A percentile compares a stretch with the other conserved stretches of the same genome.
Conservation (phyloP, 1,140 invertebrate species). For the Phymastichus coffea region DNA sequence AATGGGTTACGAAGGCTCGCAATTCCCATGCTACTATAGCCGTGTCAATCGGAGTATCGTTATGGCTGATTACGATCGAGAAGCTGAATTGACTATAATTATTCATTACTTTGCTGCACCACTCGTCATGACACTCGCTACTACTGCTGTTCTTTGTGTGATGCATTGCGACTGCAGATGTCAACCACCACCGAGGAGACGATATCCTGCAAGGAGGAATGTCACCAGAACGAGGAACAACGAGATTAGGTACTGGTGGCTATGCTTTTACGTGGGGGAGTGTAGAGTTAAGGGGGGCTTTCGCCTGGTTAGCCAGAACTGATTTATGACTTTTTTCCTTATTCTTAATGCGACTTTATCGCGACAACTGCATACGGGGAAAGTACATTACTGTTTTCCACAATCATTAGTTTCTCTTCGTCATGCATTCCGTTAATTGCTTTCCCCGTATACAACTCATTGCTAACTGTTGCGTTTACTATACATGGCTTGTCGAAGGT, state of each 20-base stretch:
- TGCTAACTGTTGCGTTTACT: slow-evolving; percentile 16
- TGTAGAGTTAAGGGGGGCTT: slow-evolving; percentile 14
- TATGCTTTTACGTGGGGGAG: slow-evolving; percentile 23
- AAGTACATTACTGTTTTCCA: too few species aligned
- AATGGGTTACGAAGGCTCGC: slow-evolving; percentile 73
- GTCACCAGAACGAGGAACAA: slow-evolving; percentile 51
- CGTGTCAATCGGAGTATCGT: slow-evolving; percentile 77
- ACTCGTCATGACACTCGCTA: slow-evolving; percentile 77
- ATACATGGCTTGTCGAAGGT: slow-evolving; percentile 14
- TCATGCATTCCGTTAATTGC: background rate
- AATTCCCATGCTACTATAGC: slow-evolving; percentile 83
- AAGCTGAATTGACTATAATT: slow-evolving; percentile 75
- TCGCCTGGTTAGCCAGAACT: slow-evolving; percentile 13
- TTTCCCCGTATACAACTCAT: slow-evolving; percentile 5
- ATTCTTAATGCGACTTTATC: background rate
- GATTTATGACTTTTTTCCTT: too few species aligned
- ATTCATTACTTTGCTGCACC: slow-evolving; percentile 80
- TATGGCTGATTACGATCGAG: slow-evolving; percentile 75
- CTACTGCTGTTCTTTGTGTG: slow-evolving; percentile 78
- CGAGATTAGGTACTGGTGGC: slow-evolving; percentile 59
- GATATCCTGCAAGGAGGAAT: slow-evolving; percentile 39
- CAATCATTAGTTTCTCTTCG: background rate
- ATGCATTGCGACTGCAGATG: slow-evolving; percentile 79
- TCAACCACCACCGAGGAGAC: slow-evolving; percentile 55
- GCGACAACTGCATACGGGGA: slow-evolving; percentile 6